Base-by-base conservation (phyloP, 2,113 vertebrate species). In the Morone chrysops region DNA sequence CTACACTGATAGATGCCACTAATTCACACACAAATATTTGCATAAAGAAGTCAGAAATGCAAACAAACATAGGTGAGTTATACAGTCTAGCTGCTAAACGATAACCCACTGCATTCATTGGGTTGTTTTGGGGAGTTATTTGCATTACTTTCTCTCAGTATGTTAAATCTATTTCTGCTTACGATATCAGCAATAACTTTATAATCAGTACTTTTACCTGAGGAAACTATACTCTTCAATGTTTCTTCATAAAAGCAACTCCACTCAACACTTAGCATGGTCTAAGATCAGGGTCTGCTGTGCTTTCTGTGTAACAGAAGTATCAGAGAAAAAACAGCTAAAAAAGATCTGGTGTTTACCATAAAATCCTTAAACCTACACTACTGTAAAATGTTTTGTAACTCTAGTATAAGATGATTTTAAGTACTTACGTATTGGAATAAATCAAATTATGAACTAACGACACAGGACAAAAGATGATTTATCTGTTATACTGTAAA, bases 191-290 rank as follows among this genome's bases (percentile, higher is more conserved):
- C 4, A 5, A 25, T 25, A 25, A 38, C 38, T 48, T 60, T 4
- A 41, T 51, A 0, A 38, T 38, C 0, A 9, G 2, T 43, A 14
- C 54, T 69, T 18, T 5, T 25, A 17, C 8, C 17, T 6, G 56
- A 17, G 2, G 13, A 36, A 40, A 22, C 65, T 25, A 41, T 14
- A 18, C 12, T 47, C 6, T n/a, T 0, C 12, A 22, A 43, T 66
- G 1, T 60, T 54, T 69, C 3, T 16, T 43, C 11, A n/a, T 54
- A 40, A 69, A 70, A 57, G 56, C 57, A 62, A 2, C 65, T 18
- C 22, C 16, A 56, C 8, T 74, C 25, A 2, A 18, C 53, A 72
- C 50, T 45, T 12, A 20, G 0, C 47, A 38, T 5, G 40, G 41
- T 69, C 41, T 41, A 60, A 38, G 18, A 51, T 66, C n/a, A 38